phyloP scores from a whole-genome alignment of 2,888 invertebrate genomes.

The Epistrophe eligans region DNA sequence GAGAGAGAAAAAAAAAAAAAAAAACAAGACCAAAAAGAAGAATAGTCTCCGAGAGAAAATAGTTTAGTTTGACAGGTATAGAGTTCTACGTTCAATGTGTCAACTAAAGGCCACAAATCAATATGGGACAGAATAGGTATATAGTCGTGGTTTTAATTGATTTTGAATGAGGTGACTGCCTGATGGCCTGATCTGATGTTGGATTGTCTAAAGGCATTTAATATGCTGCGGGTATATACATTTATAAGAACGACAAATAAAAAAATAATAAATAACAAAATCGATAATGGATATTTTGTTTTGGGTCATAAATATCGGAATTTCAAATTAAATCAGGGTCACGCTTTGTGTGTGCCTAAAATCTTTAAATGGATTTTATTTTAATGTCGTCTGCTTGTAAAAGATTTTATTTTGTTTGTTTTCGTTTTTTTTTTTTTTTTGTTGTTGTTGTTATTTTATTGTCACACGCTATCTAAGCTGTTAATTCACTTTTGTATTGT shows the following conservation, averaged over 20 bases:
- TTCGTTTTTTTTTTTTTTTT: too few relatives aligned
- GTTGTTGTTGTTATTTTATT: not conserved
- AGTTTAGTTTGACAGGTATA: slow-evolving; percentile 61
- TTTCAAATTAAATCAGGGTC: slow-evolving; percentile 65
- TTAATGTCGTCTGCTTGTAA: slow-evolving; percentile 40
- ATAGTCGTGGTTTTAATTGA: slow-evolving; percentile 70
- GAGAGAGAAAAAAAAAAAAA: slow-evolving; percentile 20
- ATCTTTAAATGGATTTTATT: slow-evolving; percentile 60
- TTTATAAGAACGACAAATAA: slow-evolving; percentile 26
- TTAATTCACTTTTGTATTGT: slow-evolving; percentile 1
- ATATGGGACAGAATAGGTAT: slow-evolving; percentile 25
- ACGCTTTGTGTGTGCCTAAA: slow-evolving; percentile 39
- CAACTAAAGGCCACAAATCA: slow-evolving; percentile 74
- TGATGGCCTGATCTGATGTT: not conserved
- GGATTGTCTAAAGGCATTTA: slow-evolving; percentile 18
- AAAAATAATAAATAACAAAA: slow-evolving; percentile 68
- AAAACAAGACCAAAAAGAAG: not conserved
- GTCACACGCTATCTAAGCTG: slow-evolving; percentile 43
- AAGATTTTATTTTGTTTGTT: slow-evolving; percentile 17
- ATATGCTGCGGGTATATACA: slow-evolving; percentile 25
- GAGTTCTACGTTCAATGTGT: slow-evolving; percentile 65
- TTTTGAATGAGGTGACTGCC: slow-evolving; percentile 69
- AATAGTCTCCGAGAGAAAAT: slow-evolving; percentile 14
- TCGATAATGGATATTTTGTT: slow-evolving; percentile 71
- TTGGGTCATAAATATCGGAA: slow-evolving; percentile 67